Conservation (phyloP, 53 echinoderm and acorn worm genomes). For the Holothuria scabra region DNA sequence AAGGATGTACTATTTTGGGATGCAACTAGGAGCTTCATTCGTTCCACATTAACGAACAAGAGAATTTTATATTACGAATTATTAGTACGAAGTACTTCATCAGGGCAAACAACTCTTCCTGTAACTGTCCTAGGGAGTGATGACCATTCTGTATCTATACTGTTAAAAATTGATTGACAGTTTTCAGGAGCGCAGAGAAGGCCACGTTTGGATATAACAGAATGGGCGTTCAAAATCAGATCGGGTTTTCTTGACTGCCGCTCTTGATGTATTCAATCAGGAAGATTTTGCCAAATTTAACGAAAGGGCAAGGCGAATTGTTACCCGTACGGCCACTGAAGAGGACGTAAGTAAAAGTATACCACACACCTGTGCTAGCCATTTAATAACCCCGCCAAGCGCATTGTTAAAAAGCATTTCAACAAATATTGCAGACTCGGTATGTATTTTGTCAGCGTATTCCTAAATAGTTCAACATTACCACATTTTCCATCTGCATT, state of each 20-base stretch:
- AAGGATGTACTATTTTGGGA: slow-evolving; percentile 28
- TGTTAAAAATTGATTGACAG: slow-evolving; percentile 9
- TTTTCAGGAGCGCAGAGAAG: slow-evolving; percentile 18
- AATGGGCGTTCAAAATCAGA: not conserved
- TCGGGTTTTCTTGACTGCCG: slow-evolving; percentile 21
- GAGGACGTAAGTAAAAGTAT: not conserved
- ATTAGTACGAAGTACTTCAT: not conserved
- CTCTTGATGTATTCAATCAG: slow-evolving; percentile 13
- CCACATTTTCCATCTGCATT: not conserved
- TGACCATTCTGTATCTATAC: slow-evolving; percentile 13
- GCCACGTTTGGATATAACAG: not conserved
- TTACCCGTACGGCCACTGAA: not conserved
- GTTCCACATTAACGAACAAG: not conserved
- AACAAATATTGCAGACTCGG: too few relatives aligned
- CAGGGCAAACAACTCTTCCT: slow-evolving; percentile 9
- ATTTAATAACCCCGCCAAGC: not conserved
- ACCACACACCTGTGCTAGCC: slow-evolving; percentile 1
- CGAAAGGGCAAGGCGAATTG: slow-evolving; percentile 14
- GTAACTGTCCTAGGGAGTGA: not conserved
- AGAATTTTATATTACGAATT: slow-evolving; percentile 33
- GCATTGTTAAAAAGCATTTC: too few relatives aligned
- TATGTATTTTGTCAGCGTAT: too few relatives aligned
- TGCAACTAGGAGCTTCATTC: slow-evolving; percentile 10
- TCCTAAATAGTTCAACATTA: not conserved
- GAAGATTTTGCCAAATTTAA: not conserved